These are phyloP conservation scores for Salvelinus alpinus DNA, from an alignment of 2,113 vertebrate species.

Conservation along the genomic window DNA sequence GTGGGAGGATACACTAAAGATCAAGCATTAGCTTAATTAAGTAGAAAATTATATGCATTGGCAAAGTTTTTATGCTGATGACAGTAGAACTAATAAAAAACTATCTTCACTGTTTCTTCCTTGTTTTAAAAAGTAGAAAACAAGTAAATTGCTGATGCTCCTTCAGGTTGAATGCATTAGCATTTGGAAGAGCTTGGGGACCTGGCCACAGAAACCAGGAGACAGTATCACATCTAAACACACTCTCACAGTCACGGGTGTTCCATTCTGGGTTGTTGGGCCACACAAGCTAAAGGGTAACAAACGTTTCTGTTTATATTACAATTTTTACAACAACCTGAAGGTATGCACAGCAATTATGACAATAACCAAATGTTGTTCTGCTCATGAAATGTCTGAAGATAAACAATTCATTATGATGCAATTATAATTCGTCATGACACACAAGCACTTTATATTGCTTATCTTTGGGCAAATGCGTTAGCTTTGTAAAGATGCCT, in stretches of 20 bases:
- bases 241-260: neutral
- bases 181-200: conserved; percentile 22
- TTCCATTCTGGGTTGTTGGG: neutral
- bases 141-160: conserved; percentile 30
- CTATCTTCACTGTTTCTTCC: neutral
- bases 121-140: conserved; percentile 12
- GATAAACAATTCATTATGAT: too few relatives aligned
- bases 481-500: too few relatives aligned
- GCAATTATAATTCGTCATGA: too few relatives aligned
- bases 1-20: neutral
- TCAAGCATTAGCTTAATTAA: neutral
- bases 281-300: neutral
- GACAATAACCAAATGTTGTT: too few relatives aligned
- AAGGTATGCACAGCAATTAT: too few relatives aligned
- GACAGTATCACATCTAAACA: neutral
- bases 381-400: too few relatives aligned
- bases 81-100: neutral
- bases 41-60: neutral
- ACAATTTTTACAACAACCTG: too few relatives aligned
- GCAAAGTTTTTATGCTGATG: conserved; percentile 1
- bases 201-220: neutral
- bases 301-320: too few relatives aligned
- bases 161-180: conserved; percentile 33
- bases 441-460: too few relatives aligned
- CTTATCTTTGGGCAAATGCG: too few relatives aligned